Conservation (phyloP, 2,797 vertebrate genomes). For the Ceryle rudis region DNA sequence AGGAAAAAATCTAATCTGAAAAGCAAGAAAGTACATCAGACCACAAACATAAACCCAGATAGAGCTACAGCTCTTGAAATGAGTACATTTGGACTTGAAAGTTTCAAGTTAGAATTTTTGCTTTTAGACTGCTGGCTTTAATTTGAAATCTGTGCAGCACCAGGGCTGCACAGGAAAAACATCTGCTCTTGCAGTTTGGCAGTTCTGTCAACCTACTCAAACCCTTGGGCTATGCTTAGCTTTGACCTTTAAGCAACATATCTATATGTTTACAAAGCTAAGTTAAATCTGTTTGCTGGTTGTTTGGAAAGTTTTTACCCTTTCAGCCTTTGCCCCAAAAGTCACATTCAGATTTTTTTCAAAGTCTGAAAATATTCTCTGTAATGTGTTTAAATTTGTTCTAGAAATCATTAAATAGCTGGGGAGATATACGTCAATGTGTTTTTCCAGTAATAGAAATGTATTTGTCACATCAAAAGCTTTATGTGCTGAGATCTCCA, state of each 20-base stretch:
- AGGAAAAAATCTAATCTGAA: not conserved
- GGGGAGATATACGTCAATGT: not conserved
- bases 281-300: constrained; percentile 31
- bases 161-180: not conserved
- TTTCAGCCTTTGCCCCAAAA: not conserved
- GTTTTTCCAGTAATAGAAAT: not conserved
- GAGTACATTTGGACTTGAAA: not conserved
- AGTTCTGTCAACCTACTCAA: constrained; percentile 12
- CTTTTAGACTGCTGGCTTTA: constrained; percentile 8
- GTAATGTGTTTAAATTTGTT: not conserved
- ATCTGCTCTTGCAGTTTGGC: not conserved
- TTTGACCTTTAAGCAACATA: constrained; percentile 52
- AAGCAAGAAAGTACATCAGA: not conserved
- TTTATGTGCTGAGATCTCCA: not conserved
- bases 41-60: not conserved
- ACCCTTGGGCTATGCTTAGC: constrained; percentile 41
- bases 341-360: not conserved
- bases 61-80: not conserved
- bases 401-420: not conserved
- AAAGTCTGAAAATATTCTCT: not conserved
- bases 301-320: not conserved
- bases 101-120: not conserved
- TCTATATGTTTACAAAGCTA: constrained; percentile 26
- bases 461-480: not conserved
- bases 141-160: not conserved